Percentiles rank a stretch among this genome's conserved stretches.
phyloP scores from a whole-genome alignment of 1,140 invertebrate species.

The Drosophila ambigua region DNA sequence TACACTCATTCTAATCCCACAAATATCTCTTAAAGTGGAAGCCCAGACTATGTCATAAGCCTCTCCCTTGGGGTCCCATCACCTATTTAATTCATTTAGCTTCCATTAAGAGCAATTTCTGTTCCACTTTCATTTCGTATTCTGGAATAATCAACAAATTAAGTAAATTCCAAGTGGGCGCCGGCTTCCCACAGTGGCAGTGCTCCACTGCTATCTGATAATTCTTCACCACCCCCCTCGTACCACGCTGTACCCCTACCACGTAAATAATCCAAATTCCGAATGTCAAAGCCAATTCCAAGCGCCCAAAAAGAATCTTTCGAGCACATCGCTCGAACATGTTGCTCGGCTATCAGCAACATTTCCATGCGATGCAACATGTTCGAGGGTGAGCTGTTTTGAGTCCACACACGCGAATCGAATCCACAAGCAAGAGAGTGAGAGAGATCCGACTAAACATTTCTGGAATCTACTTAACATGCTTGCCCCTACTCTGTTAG shows the following conservation, averaged over 20 bases:
- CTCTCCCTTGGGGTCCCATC: constrained; percentile 1
- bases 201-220: background rate
- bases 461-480: no score
- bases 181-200: background rate
- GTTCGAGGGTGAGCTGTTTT: no score
- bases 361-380: constrained; percentile 14
- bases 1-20: background rate
- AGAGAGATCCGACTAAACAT: no score
- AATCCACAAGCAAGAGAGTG: no score
- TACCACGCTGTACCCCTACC: background rate
- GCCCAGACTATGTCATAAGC: no score
- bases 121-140: constrained; percentile 17
- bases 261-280: constrained; percentile 48
- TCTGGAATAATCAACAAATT: constrained; percentile 61
- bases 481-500: no score
- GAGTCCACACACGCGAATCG: no score
- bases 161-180: constrained; percentile 59
- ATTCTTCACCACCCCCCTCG: background rate
- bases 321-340: constrained; percentile 10
- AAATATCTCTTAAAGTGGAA: background rate
- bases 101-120: constrained; percentile 63
- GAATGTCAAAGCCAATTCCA: constrained; percentile 40
- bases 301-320: constrained; percentile 17
- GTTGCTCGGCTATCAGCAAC: constrained; percentile 2
- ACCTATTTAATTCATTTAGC: constrained; percentile 51